Base-by-base conservation (phyloP, 1,140 invertebrate genomes). In the Drosophila serrata region DNA sequence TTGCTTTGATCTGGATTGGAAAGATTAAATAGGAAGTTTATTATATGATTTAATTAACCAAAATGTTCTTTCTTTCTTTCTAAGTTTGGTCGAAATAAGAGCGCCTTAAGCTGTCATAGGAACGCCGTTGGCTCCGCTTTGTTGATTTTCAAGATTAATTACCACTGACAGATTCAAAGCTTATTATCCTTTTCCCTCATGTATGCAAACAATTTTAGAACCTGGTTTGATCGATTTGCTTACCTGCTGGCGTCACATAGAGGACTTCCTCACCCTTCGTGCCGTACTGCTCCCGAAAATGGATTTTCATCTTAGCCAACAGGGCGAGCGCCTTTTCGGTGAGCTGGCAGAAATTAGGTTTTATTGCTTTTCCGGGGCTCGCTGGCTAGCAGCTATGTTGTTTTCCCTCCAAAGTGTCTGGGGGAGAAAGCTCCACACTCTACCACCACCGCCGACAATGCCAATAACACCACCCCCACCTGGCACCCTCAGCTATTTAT, bases 281-380 rank as follows among this genome's bases (percentile, higher is more conserved):
- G 24, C 91, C 92, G 70, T 93, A 93, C 55, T 93, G 90, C 31
- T 93, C 92, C 31, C 92, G 90, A 81, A 93, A 93, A 82, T 93
- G 92, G 57, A 93, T 92, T 78, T 91, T 92, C 92, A 93, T 93
- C 75, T 63, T 67, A 35, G 35, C 55, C 24, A 46, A 46, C 45
- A 24, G 24, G 7, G 22, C 45, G 43, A 31, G n/a, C 45, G 46
- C 22, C 35, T 31, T 49, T 3, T 22, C 31, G 40, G 17, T 45
- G 19, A 13, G 31, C 31, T 42, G 58, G 33, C 63, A 43, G 43
- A 65, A 65, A 65, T 31, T 22, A 39, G 22, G 33, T 59, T 72
- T 73, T 72, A 59, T 72, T 39, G 39, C 37, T 55, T 46, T 56
- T 68, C 37, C 29, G 22, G 48, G 24, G 17, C 60, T 59, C 24